These are phyloP conservation scores for Cervus canadensis DNA, from an alignment of 2,113 vertebrate species.

Conservation along the genomic window DNA sequence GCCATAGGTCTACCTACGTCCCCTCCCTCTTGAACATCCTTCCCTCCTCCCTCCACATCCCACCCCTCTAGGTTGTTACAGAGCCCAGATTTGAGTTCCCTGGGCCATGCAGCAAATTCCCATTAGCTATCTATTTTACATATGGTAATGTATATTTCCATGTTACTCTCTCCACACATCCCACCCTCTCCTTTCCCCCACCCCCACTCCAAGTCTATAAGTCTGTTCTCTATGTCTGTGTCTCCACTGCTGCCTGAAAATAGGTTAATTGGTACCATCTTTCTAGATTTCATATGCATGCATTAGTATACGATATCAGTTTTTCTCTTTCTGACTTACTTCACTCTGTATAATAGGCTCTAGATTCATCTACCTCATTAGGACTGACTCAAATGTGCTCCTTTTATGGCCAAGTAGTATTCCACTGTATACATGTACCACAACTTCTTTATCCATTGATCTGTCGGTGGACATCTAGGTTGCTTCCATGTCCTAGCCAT, in stretches of 20 bases:
- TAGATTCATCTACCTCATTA: background rate
- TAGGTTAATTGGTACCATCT: background rate
- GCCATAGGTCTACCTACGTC: background rate
- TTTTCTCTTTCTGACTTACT: background rate
- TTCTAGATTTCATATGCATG: background rate
- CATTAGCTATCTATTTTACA: background rate
- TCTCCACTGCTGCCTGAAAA: background rate
- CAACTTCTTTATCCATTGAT: background rate
- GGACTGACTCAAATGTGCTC: background rate
- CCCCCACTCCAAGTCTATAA: background rate
- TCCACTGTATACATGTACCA: background rate
- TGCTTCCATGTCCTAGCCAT: background rate
- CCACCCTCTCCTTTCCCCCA: background rate
- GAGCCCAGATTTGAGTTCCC: background rate
- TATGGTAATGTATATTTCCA: background rate
- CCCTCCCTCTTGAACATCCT: background rate
- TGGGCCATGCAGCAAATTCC: background rate
- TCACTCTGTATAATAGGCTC: background rate
- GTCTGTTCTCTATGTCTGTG: background rate
- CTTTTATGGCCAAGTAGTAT: background rate
- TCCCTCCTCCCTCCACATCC: background rate
- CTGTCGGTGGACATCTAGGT: background rate
- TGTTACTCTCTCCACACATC: background rate
- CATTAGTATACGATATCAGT: background rate
- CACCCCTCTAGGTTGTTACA: background rate